Evolutionary conservation across 2,797 vertebrate species (phyloP).

Genomic region (Microhierax caerulescens): DNA sequence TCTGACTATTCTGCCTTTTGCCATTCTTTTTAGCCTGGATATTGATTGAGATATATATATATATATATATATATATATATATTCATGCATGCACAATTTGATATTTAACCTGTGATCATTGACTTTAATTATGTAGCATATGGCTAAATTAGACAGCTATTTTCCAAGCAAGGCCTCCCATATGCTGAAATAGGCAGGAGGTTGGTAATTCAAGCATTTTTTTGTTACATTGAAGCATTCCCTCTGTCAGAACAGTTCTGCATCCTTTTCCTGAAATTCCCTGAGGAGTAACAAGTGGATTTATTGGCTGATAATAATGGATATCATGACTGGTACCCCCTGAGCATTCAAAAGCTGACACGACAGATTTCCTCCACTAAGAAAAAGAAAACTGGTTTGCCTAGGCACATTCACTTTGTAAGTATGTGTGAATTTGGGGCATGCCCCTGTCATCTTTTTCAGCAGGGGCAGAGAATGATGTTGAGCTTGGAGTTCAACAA

Average conservation of each 20-base stretch:
- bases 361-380: constrained; percentile 32
- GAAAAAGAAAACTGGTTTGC: not conserved
- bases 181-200: constrained; percentile 9
- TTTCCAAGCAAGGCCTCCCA: constrained; percentile 27
- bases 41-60: not conserved
- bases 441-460: not conserved
- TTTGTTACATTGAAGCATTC: constrained; percentile 34
- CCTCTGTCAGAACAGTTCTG: constrained; percentile 40
- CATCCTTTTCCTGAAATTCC: constrained; percentile 49
- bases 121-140: not conserved
- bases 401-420: not conserved
- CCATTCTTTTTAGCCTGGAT: not conserved
- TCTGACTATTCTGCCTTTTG: not conserved
- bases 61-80: not conserved
- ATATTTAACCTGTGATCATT: constrained; percentile 6
- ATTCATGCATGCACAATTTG: not conserved
- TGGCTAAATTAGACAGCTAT: constrained; percentile 5
- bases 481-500: not conserved
- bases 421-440: not conserved
- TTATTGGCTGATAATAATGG: constrained; percentile 60
- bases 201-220: constrained; percentile 42
- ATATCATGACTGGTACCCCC: constrained; percentile 54
- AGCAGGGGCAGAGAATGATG: not conserved
- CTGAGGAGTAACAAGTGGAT: constrained; percentile 33
- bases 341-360: constrained; percentile 48